phyloP scores from a whole-genome alignment of 2,797 vertebrate species.

The Australoheros facetus region DNA sequence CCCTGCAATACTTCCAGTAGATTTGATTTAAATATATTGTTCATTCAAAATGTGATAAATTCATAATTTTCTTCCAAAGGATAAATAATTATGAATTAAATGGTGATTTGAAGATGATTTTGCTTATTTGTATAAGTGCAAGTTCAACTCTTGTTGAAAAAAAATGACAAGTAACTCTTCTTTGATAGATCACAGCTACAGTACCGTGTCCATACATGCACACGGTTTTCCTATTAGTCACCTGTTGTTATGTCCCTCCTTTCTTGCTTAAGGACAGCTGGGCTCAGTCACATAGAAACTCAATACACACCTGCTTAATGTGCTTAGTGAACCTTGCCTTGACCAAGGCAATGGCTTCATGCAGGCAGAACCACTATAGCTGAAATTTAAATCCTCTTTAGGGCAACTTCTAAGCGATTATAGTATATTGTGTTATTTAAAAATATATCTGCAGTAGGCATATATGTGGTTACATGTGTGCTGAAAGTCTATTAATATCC shows the following conservation, averaged over 20 bases:
- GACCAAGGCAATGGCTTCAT: conserved; percentile 2
- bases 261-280: background rate
- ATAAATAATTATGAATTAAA: conserved; percentile 1
- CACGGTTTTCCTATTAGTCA: conserved; percentile 21
- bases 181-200: background rate
- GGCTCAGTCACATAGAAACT: conserved; percentile 5
- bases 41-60: background rate
- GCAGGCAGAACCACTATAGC: background rate
- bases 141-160: background rate
- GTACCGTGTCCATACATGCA: background rate
- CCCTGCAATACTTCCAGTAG: background rate
- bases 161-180: background rate
- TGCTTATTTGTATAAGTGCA: background rate
- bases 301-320: conserved; percentile 15
- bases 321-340: conserved; percentile 24
- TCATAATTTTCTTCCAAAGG: background rate
- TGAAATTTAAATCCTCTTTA: background rate
- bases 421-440: background rate
- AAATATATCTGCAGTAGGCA: background rate
- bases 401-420: background rate
- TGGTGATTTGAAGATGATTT: background rate
- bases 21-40: background rate
- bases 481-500: conserved; percentile 52
- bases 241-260: conserved; percentile 28
- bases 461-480: conserved; percentile 9